Evolutionary conservation across 2,888 invertebrate species (phyloP).

Genomic region (Alloscopus bannaensis): DNA sequence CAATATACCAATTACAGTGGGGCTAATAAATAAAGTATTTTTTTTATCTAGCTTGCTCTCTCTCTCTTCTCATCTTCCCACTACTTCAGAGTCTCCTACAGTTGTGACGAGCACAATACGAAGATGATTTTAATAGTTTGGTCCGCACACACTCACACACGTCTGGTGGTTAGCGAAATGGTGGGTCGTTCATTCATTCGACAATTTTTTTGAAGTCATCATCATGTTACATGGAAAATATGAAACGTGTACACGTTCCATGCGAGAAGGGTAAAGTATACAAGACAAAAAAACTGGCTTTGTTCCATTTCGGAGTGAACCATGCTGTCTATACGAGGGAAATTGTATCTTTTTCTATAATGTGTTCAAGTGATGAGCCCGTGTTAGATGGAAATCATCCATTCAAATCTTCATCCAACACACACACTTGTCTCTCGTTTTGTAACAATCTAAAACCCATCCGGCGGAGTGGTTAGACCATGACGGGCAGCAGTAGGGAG

Average conservation of each 20-base stretch:
- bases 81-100: too few relatives aligned
- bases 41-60: too few relatives aligned
- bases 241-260: slow-evolving; percentile 30
- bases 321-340: too few relatives aligned
- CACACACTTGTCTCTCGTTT: slow-evolving; percentile 17
- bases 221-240: slow-evolving; percentile 34
- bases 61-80: too few relatives aligned
- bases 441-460: slow-evolving; percentile 24
- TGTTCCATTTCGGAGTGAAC: slow-evolving; percentile 1
- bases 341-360: too few relatives aligned
- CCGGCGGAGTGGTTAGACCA: slow-evolving; percentile 38
- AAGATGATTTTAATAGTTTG: slow-evolving; percentile 37
- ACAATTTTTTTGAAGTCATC: slow-evolving; percentile 10
- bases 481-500: slow-evolving; percentile 37
- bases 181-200: slow-evolving; percentile 27
- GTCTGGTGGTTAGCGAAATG: slow-evolving; percentile 43
- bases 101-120: slow-evolving; percentile 45
- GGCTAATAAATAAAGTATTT: slow-evolving; percentile 58
- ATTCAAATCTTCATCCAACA: too few relatives aligned
- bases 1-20: slow-evolving; percentile 64
- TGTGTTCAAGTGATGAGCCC: too few relatives aligned
- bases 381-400: too few relatives aligned
- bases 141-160: too few relatives aligned
- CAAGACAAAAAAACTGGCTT: slow-evolving; percentile 6
- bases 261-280: neutral